Evolutionary conservation across 2,888 invertebrate genomes (phyloP).

Genomic region (Labia minor): DNA sequence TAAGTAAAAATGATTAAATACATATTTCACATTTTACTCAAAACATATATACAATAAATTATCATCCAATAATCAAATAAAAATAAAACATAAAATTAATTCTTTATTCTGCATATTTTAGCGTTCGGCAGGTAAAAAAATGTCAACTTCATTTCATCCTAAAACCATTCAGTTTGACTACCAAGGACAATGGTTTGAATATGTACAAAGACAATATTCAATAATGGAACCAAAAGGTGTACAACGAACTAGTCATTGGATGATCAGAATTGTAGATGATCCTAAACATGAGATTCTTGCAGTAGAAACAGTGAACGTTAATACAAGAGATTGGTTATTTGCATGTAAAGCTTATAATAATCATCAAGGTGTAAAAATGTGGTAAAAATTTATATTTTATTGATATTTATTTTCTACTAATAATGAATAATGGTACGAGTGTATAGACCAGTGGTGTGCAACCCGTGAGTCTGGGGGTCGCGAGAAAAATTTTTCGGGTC

Average conservation of each 20-base stretch:
- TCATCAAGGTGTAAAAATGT: slow-evolving; percentile 45
- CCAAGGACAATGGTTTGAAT: slow-evolving; percentile 43
- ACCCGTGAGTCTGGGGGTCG: too few species aligned
- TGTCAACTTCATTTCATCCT: slow-evolving; percentile 32
- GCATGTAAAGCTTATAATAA: slow-evolving; percentile 55
- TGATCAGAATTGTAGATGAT: slow-evolving; percentile 48
- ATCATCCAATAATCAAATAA: slow-evolving; percentile 29
- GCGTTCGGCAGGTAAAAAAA: slow-evolving; percentile 38
- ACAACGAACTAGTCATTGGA: slow-evolving; percentile 40
- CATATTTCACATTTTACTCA: slow-evolving; percentile 36
- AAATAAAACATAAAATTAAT: not conserved
- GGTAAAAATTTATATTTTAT: too few species aligned
- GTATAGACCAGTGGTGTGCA: too few species aligned
- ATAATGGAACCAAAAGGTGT: slow-evolving; percentile 34
- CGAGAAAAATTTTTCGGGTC: too few species aligned
- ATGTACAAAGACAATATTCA: slow-evolving; percentile 37
- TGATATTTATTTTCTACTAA: too few species aligned
- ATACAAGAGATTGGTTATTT: slow-evolving; percentile 64
- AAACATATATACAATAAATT: slow-evolving; percentile 35
- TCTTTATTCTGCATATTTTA: slow-evolving; percentile 27
- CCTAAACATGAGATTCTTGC: slow-evolving; percentile 49
- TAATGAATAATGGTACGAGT: too few species aligned
- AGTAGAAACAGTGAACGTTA: slow-evolving; percentile 56
- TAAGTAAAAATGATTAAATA: slow-evolving; percentile 32
- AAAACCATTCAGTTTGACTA: slow-evolving; percentile 31